phyloP scores from a whole-genome alignment of 2,888 invertebrate genomes.

The Villa cingulata region DNA sequence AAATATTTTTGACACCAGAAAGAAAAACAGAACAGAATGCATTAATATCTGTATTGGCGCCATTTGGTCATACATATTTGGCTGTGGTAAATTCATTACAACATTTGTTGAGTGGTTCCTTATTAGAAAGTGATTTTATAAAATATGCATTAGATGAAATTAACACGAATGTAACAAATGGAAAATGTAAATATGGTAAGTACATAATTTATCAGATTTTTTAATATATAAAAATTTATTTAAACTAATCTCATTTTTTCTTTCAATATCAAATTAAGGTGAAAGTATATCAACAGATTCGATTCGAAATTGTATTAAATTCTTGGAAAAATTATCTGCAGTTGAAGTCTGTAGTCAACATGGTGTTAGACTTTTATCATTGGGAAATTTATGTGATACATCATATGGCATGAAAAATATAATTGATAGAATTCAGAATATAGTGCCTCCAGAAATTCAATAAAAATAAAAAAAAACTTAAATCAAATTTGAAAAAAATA shows the following conservation, averaged over 20 bases:
- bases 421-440: constrained; percentile 27
- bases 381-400: constrained; percentile 36
- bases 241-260: too few species aligned
- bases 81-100: constrained; percentile 47
- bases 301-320: constrained; percentile 67
- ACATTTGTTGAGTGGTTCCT: constrained; percentile 40
- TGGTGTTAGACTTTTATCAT: constrained; percentile 36
- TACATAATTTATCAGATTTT: constrained; percentile 11
- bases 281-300: constrained; percentile 81
- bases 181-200: constrained; percentile 48
- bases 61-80: constrained; percentile 61
- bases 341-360: constrained; percentile 43
- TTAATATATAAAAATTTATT: too few species aligned
- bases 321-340: constrained; percentile 69
- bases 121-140: constrained; percentile 53
- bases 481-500: too few species aligned
- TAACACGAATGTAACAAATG: constrained; percentile 46
- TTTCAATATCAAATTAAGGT: constrained; percentile 40
- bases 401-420: constrained; percentile 29
- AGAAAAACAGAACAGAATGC: constrained; percentile 39
- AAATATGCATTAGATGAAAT: constrained; percentile 51
- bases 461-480: not conserved
- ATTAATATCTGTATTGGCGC: constrained; percentile 48
- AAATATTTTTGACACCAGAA: constrained; percentile 23
- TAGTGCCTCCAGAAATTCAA: constrained; percentile 20